phyloP scores from a whole-genome alignment of 2,113 vertebrate species.

The Phoxinus phoxinus region DNA sequence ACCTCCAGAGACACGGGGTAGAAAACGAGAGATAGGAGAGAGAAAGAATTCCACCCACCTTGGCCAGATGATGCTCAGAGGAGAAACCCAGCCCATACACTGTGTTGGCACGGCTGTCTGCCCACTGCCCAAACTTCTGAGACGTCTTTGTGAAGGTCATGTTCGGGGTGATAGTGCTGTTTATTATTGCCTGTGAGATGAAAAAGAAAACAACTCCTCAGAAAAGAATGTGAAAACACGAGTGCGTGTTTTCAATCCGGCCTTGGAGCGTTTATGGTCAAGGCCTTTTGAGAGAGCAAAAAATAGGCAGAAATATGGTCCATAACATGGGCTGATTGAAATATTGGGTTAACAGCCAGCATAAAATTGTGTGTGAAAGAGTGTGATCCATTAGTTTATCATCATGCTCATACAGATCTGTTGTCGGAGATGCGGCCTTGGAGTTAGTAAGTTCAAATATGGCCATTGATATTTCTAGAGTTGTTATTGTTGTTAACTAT shows the following conservation, averaged over 20 bases:
- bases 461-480: neutral
- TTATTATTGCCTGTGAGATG: constrained; percentile 96
- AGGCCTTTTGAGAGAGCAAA: neutral
- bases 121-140: constrained; percentile 97
- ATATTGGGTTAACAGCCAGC: neutral
- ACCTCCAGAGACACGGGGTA: constrained; percentile 19
- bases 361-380: neutral
- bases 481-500: neutral
- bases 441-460: neutral
- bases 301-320: too few species aligned
- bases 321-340: neutral
- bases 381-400: neutral
- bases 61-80: constrained; percentile 96
- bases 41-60: constrained; percentile 76
- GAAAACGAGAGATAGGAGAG: constrained; percentile 33
- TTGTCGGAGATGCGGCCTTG: neutral
- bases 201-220: constrained; percentile 21
- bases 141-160: constrained; percentile 99
- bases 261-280: neutral
- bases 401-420: neutral
- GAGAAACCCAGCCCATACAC: constrained; percentile 90
- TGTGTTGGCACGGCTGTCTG: constrained; percentile 59
- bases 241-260: neutral
- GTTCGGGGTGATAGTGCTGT: constrained; percentile 99
- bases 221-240: neutral